Conservation (phyloP, 2,797 vertebrate species). For the Scleropages formosus region DNA sequence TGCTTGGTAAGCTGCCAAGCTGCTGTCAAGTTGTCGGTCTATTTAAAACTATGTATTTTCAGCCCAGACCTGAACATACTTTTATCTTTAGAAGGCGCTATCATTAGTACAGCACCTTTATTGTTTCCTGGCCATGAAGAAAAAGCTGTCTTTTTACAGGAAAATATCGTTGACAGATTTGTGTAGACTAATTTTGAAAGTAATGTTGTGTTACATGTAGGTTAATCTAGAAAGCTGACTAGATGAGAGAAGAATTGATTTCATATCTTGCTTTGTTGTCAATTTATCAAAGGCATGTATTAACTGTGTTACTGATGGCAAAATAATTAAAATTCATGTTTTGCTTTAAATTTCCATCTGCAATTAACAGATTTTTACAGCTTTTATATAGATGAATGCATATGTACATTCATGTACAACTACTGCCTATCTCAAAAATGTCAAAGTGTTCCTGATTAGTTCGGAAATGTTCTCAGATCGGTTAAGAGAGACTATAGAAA, state of each 20-base stretch:
- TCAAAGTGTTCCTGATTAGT: neutral
- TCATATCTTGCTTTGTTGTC: neutral
- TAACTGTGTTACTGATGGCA: neutral
- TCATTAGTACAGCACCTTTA: constrained; percentile 5
- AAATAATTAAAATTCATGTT: neutral
- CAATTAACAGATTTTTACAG: too few relatives aligned
- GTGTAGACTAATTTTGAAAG: constrained; percentile 10
- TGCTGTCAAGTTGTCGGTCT: constrained; percentile 8
- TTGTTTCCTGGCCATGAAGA: neutral
- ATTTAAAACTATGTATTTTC: constrained; percentile 3
- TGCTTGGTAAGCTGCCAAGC: constrained; percentile 7
- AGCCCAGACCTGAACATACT: constrained; percentile 9
- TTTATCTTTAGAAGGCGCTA: constrained; percentile 8
- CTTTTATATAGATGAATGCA: too few relatives aligned
- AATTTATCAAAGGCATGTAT: neutral
- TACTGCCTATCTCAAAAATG: neutral
- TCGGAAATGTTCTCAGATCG: too few relatives aligned
- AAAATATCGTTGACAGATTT: constrained; percentile 17
- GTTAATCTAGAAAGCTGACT: neutral
- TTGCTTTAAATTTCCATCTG: too few relatives aligned
- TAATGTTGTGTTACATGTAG: neutral
- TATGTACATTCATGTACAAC: too few relatives aligned
- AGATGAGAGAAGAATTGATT: constrained; percentile 3
- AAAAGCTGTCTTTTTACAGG: constrained; percentile 5
- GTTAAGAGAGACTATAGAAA: too few relatives aligned